Evolutionary conservation across 2,797 vertebrate genomes (phyloP).

Genomic region (Chrysocyon brachyurus): DNA sequence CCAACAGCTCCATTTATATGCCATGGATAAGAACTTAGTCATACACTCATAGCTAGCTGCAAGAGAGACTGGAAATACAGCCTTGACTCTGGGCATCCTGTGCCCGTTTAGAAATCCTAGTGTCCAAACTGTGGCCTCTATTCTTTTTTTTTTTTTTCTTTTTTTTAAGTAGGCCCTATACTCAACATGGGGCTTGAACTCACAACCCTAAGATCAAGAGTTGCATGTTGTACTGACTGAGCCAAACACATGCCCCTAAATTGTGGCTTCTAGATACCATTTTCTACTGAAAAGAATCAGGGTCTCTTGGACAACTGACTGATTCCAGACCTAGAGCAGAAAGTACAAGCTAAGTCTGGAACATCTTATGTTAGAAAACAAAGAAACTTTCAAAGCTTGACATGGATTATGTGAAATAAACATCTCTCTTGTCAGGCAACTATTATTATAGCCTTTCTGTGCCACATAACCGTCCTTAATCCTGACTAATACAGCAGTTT

Average conservation of each 20-base stretch:
- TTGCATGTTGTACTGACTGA: neutral
- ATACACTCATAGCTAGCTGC: neutral
- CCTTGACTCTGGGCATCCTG: neutral
- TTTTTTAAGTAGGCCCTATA: neutral
- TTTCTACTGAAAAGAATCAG: neutral
- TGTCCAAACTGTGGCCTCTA: neutral
- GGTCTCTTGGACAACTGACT: neutral
- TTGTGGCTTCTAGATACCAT: neutral
- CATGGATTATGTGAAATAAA: neutral
- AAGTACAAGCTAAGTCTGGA: neutral
- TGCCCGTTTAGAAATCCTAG: neutral
- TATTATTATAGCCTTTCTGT: neutral
- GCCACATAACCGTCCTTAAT: neutral
- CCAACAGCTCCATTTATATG: neutral
- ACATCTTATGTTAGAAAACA: neutral
- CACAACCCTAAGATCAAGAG: neutral
- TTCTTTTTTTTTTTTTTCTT: neutral
- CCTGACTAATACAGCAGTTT: neutral
- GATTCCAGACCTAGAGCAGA: neutral
- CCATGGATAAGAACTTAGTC: neutral
- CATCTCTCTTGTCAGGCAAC: neutral
- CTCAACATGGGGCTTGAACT: neutral
- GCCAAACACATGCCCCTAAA: neutral
- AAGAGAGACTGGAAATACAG: neutral
- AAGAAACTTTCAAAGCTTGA: slow-evolving; percentile 14